A percentile compares a stretch with the other conserved stretches of the same genome.
These are phyloP conservation scores for Phalacrocorax carbo DNA, from an alignment of 2,113 vertebrate species.

Conservation along the genomic window DNA sequence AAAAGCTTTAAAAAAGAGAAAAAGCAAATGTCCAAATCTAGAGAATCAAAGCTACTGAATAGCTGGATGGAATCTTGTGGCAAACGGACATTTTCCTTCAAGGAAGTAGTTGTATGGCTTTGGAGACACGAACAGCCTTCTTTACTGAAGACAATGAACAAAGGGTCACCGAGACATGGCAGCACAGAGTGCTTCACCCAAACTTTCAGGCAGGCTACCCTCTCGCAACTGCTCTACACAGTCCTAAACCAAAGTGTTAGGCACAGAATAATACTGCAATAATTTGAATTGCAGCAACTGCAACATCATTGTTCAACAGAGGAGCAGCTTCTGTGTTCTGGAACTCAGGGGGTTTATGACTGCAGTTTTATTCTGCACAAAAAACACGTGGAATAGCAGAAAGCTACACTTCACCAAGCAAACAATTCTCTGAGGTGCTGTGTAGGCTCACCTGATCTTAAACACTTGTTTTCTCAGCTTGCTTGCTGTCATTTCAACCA, in stretches of 20 bases:
- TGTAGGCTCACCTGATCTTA: not conserved
- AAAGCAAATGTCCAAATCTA: not conserved
- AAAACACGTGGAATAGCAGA: not conserved
- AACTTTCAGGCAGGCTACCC: not conserved
- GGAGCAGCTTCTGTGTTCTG: not conserved
- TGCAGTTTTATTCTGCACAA: not conserved
- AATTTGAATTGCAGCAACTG: not conserved
- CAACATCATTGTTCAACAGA: not conserved
- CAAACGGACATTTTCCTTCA: not conserved
- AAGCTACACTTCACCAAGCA: not conserved
- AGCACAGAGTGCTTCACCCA: not conserved
- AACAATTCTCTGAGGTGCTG: not conserved
- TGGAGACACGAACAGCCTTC: not conserved
- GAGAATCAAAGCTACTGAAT: not conserved
- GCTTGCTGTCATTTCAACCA: not conserved
- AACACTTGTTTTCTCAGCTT: not conserved
- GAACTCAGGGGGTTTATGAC: not conserved
- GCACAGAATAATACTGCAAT: not conserved
- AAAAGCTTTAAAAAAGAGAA: not conserved
- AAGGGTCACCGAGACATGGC: not conserved
- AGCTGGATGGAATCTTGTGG: not conserved
- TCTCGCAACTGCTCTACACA: rapidly evolving
- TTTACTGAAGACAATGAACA: not conserved
- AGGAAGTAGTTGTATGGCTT: not conserved
- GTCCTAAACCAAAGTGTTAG: not conserved